A percentile compares a stretch with the other conserved stretches of the same genome.
phyloP scores from a whole-genome alignment of 2,113 vertebrate genomes.

The Muscicapa adusta region DNA sequence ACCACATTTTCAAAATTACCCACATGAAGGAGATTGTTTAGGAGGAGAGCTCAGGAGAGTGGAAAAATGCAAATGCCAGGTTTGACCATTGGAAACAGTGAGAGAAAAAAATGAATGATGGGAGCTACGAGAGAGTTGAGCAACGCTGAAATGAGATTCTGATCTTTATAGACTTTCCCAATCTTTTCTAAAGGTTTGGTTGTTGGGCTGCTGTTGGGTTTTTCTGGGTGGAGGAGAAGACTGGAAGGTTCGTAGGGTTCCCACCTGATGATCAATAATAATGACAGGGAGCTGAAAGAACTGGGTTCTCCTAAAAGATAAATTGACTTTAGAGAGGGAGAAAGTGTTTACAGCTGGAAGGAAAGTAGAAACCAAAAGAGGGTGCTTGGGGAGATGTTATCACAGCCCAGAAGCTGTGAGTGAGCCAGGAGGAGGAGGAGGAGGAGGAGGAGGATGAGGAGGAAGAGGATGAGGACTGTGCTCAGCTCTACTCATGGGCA shows the following conservation, averaged over 20 bases:
- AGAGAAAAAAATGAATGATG: not conserved
- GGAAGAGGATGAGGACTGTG: not conserved
- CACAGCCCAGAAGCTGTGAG: not conserved
- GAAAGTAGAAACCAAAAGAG: not conserved
- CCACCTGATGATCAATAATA: not conserved
- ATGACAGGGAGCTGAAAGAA: not conserved
- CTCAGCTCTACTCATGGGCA: not conserved
- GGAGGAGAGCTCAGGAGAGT: not conserved
- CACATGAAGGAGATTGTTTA: not conserved
- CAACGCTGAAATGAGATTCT: not conserved
- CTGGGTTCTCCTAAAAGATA: not conserved
- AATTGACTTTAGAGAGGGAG: not conserved
- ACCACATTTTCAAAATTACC: not conserved
- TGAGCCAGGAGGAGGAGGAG: not conserved
- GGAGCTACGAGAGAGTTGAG: not conserved
- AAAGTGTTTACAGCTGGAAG: slow-evolving; percentile 5
- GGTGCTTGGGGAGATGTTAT: not conserved
- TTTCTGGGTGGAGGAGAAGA: not conserved
- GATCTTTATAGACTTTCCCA: slow-evolving; percentile 23
- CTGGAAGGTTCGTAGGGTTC: not conserved
- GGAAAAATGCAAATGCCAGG: not conserved
- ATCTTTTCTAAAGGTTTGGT: not conserved
- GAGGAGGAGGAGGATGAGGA: not conserved
- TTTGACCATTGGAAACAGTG: not conserved
- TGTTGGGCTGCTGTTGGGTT: not conserved